Percentiles rank a stretch among this genome's conserved stretches.
Conservation (phyloP, 2,888 invertebrate species). For the Chrysotoxum bicinctum region DNA sequence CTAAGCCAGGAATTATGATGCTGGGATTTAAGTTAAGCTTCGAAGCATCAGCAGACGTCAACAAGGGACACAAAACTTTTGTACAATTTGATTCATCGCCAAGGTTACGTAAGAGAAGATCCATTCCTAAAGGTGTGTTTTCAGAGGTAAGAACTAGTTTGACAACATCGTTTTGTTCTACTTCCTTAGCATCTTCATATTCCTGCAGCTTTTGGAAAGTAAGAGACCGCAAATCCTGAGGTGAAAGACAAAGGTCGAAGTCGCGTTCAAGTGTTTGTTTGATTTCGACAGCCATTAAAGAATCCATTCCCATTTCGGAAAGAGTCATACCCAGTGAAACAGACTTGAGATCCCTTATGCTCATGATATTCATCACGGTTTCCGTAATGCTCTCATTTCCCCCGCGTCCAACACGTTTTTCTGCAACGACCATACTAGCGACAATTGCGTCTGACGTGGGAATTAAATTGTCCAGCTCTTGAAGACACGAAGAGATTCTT, state of each 20-base stretch:
- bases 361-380: slow-evolving; percentile 87
- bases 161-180: slow-evolving; percentile 76
- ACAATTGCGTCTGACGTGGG: slow-evolving; percentile 87
- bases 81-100: slow-evolving; percentile 84
- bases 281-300: slow-evolving; percentile 98
- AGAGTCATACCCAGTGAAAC: slow-evolving; percentile 88
- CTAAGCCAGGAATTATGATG: slow-evolving; percentile 86
- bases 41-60: slow-evolving; percentile 78
- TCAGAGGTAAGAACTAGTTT: slow-evolving; percentile 79
- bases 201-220: slow-evolving; percentile 85
- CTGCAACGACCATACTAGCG: slow-evolving; percentile 93
- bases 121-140: slow-evolving; percentile 82
- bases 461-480: slow-evolving; percentile 88
- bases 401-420: slow-evolving; percentile 86
- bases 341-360: slow-evolving; percentile 86
- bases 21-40: slow-evolving; percentile 75
- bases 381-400: slow-evolving; percentile 87
- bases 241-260: slow-evolving; percentile 92
- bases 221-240: slow-evolving; percentile 91
- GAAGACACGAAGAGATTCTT: slow-evolving; percentile 90
- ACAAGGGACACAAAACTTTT: slow-evolving; percentile 83
- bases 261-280: slow-evolving; percentile 95
- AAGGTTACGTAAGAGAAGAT: slow-evolving; percentile 84
- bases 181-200: slow-evolving; percentile 76
- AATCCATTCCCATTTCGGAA: slow-evolving; percentile 97